phyloP scores from a whole-genome alignment of 2,113 vertebrate genomes.

The Colistium nudipinnis region DNA sequence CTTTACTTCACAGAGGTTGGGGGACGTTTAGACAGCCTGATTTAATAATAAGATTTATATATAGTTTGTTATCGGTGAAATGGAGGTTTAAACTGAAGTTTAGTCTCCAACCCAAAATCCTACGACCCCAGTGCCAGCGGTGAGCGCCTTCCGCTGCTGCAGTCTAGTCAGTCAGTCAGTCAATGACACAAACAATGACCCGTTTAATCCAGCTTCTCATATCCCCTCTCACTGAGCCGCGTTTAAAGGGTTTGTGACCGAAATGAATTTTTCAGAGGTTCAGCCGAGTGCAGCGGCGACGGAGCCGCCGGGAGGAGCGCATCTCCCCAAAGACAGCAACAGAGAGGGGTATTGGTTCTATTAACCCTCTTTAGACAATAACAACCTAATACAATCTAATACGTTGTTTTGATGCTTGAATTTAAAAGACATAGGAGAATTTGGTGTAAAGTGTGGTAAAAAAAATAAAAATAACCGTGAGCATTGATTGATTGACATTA shows the following conservation, averaged over 20 bases:
- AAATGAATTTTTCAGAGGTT: conserved; percentile 21
- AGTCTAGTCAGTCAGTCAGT: background rate
- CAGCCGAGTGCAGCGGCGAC: background rate
- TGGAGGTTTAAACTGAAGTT: too few relatives aligned
- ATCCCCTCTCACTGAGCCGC: background rate
- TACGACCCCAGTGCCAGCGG: background rate
- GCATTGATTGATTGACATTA: too few relatives aligned
- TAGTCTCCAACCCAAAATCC: too few relatives aligned
- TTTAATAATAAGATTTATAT: too few relatives aligned
- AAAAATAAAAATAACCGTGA: too few relatives aligned
- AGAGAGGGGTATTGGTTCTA: background rate
- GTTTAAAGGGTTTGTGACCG: background rate
- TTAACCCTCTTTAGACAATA: too few relatives aligned
- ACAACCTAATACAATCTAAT: too few relatives aligned
- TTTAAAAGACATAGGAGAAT: too few relatives aligned
- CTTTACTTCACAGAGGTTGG: background rate
- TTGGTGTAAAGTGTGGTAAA: too few relatives aligned
- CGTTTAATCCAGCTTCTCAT: background rate
- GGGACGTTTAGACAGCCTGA: background rate
- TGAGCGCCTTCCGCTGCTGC: background rate
- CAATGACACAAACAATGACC: conserved; percentile 1
- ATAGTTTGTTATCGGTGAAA: too few relatives aligned
- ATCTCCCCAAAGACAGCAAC: background rate
- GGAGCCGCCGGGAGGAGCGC: background rate
- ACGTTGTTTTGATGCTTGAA: too few relatives aligned